Base-by-base conservation (phyloP, 2,113 vertebrate species). In the Colistium nudipinnis region DNA sequence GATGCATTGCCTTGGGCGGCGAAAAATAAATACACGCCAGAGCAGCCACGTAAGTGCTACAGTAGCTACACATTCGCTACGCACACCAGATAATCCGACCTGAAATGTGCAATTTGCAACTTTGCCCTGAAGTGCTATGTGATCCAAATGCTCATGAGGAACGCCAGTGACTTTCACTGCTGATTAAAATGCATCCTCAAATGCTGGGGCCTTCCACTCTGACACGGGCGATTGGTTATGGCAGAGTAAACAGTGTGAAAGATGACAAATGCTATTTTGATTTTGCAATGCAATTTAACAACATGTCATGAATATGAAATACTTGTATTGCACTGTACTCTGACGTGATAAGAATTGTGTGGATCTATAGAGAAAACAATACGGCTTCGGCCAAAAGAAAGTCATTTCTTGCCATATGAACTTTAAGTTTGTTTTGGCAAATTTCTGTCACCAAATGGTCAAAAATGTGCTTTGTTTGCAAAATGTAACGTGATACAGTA, bases 81-180 rank as follows among this genome's bases (percentile, higher is more conserved):
- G 62, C 52, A 59, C 33, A 56, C 30, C 48, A 54, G 69, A 84
- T 74, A 81, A 84, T 69, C 55, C 54, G 82, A 80, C 76, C 80
- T 83, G 74, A 82, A 81, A 76, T 77, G 62, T 83, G 53, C 59
- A 80, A 79, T 81, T 82, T 80, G 69, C 65, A 73, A 48, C 45
- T 77, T 80, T 75, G 67, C 60, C 77, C 67, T 20, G 1, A 59
- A 78, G 71, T 48, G 45, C 56, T 60, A 48, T 75, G 41, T 78
- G 75, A 78, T 71, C 45, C 22, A 79, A 74, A 84, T 71, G 41
- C 57, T 80, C 54, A 43, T 41, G 62, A 70, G 64, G 22, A 70
- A 70, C 48, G 67, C 51, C 57, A 47, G 30, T 47, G 35, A 35
- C 19, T 64, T 33, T 22, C 38, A 43, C 2, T 43, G 25, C 27